phyloP scores from a whole-genome alignment of 2,797 vertebrate species.

The Rousettus madagascariensis region DNA sequence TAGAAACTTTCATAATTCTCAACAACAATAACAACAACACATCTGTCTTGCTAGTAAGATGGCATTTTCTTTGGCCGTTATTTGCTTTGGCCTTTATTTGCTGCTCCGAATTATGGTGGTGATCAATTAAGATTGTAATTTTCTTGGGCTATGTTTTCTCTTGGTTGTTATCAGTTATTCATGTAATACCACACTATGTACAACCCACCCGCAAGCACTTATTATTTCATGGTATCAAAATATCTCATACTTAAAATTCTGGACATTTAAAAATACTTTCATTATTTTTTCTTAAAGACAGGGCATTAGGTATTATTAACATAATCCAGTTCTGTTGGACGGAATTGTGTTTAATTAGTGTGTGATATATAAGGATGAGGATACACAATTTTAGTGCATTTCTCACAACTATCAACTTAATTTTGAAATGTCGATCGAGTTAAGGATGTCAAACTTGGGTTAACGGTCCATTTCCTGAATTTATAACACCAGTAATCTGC shows the following conservation, averaged over 20 bases:
- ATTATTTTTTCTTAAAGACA: not conserved
- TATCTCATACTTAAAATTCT: not conserved
- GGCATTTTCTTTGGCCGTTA: not conserved
- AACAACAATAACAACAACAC: not conserved
- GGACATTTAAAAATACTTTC: not conserved
- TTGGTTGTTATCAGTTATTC: not conserved
- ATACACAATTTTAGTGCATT: not conserved
- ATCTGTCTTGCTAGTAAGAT: not conserved
- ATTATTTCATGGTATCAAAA: not conserved
- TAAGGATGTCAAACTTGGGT: not conserved
- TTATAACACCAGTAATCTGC: not conserved
- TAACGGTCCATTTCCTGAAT: not conserved
- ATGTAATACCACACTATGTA: not conserved
- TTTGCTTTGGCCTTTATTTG: not conserved
- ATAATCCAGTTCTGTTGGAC: not conserved
- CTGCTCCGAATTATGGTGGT: not conserved
- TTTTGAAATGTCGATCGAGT: not conserved
- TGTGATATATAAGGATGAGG: not conserved
- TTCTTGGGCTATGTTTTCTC: not conserved
- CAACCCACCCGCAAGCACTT: not conserved
- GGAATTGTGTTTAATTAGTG: not conserved
- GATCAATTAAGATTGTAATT: not conserved
- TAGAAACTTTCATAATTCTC: not conserved
- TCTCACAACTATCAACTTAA: not conserved
- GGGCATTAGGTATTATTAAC: not conserved